phyloP scores from a whole-genome alignment of 2,113 vertebrate species.

The Plestiodon gilberti region DNA sequence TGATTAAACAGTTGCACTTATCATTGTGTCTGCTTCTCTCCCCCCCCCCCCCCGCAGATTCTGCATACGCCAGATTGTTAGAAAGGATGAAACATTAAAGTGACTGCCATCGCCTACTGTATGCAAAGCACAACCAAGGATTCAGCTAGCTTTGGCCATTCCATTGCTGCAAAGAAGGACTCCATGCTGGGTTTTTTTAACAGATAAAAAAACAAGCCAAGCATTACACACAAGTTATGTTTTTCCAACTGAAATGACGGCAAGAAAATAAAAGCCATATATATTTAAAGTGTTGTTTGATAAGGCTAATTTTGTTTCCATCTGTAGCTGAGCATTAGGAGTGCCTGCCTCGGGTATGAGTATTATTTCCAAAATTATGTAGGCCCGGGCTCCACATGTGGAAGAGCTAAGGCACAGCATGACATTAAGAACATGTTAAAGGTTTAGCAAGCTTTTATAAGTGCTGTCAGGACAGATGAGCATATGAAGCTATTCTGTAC shows the following conservation, averaged over 20 bases:
- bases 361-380: background rate
- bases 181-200: conserved; percentile 38
- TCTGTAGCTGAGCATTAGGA: conserved; percentile 18
- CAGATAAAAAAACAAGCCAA: conserved; percentile 54
- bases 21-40: too few relatives aligned
- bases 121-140: background rate
- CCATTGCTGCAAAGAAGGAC: conserved; percentile 63
- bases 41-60: conserved; percentile 66
- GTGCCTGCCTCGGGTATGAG: conserved; percentile 26
- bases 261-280: conserved; percentile 64
- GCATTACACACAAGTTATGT: conserved; percentile 60
- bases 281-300: conserved; percentile 51
- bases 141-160: conserved; percentile 45
- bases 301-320: conserved; percentile 17
- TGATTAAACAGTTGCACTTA: background rate
- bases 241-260: conserved; percentile 39
- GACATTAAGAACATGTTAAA: background rate
- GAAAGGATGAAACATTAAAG: conserved; percentile 73
- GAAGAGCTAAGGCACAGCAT: conserved; percentile 14
- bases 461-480: background rate
- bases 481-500: background rate
- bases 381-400: background rate
- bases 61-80: conserved; percentile 74
- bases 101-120: background rate
- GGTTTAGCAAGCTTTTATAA: background rate